Conservation (phyloP, 2,888 invertebrate genomes). For the Hemistola chrysoprasaria region DNA sequence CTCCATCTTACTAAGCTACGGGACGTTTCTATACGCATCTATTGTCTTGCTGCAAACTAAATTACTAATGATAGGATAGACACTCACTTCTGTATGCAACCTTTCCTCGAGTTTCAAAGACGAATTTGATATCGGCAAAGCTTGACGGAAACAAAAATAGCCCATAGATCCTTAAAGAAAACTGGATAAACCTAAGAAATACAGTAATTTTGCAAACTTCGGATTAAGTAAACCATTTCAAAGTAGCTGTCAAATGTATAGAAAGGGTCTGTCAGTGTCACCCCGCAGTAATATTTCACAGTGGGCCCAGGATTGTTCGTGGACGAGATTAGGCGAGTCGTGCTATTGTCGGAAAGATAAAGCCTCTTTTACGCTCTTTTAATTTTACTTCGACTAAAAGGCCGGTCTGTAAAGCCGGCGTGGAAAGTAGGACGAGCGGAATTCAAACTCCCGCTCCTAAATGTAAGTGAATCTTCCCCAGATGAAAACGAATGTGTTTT, state of each 20-base stretch:
- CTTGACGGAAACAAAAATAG: conserved; percentile 6
- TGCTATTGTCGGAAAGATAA: conserved; percentile 36
- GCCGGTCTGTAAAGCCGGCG: conserved; percentile 19
- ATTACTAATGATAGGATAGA: neutral
- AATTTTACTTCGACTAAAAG: conserved; percentile 23
- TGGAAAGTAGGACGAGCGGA: conserved; percentile 11
- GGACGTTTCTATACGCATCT: conserved; percentile 7
- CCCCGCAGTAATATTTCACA: conserved; percentile 36
- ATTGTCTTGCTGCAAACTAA: conserved; percentile 8
- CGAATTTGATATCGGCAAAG: neutral
- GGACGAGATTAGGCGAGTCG: conserved; percentile 31
- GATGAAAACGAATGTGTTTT: conserved; percentile 8
- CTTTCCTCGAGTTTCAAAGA: neutral
- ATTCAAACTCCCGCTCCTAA: conserved; percentile 2
- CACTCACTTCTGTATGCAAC: neutral
- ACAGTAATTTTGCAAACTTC: conserved; percentile 15
- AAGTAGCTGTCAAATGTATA: conserved; percentile 34
- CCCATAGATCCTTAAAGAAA: conserved; percentile 5
- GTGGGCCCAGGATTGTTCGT: conserved; percentile 29
- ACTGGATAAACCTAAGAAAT: conserved; percentile 9
- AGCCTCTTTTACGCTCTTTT: conserved; percentile 28
- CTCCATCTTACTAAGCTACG: conserved; percentile 9
- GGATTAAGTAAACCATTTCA: conserved; percentile 28
- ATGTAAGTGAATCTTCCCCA: no score
- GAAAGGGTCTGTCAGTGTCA: conserved; percentile 36